phyloP scores from a whole-genome alignment of 2,113 vertebrate genomes.

The Diadophis punctatus region DNA sequence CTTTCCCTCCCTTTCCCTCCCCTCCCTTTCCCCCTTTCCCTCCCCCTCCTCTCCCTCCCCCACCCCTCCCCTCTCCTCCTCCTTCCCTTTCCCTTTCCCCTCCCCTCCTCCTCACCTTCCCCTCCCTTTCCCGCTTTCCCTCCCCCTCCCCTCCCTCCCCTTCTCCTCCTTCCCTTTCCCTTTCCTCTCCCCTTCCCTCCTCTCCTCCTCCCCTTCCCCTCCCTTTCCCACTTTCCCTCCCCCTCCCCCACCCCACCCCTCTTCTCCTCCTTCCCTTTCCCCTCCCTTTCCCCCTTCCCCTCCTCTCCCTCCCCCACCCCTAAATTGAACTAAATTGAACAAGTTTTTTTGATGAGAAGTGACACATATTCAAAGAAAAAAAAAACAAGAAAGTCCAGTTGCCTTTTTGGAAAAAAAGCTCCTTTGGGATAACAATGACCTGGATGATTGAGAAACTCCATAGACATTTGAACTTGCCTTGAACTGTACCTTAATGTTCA shows the following conservation, averaged over 20 bases:
- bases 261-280: background rate
- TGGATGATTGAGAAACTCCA: background rate
- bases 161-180: background rate
- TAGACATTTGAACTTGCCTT: background rate
- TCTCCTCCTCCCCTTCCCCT: background rate
- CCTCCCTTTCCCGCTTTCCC: no score
- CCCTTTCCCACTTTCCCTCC: background rate
- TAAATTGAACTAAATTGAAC: background rate
- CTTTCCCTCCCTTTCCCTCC: no score
- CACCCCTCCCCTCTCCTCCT: background rate
- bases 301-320: background rate
- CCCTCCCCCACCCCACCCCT: fast-evolving
- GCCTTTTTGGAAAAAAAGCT: background rate
- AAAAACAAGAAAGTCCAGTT: background rate
- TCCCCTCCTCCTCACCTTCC: background rate
- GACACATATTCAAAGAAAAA: background rate
- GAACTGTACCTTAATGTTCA: background rate
- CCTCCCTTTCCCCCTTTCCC: no score
- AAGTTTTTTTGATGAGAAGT: background rate
- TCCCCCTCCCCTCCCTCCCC: no score
- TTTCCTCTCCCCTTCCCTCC: no score
- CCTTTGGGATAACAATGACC: background rate
- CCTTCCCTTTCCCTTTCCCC: no score
- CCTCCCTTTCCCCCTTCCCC: background rate
- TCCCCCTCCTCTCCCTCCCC: no score